Base-by-base conservation (phyloP, 2,888 invertebrate genomes). In the Therioaphis trifolii region DNA sequence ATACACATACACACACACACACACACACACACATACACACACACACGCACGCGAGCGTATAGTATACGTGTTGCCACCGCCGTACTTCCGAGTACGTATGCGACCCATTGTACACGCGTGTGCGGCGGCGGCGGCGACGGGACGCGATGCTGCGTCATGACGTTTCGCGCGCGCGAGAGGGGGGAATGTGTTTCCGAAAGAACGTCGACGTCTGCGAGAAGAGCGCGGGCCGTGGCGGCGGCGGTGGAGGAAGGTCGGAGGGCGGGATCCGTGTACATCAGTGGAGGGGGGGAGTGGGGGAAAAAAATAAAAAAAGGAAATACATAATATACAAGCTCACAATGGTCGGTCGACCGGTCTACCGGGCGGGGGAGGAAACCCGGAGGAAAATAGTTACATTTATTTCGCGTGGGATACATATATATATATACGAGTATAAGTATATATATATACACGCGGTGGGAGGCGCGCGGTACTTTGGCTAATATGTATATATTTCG, bases 301-400 rank as follows among this genome's bases (percentile, higher is more conserved):
- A 52, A 72, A 29, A 52, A 69, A 24, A n/a, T 43, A 3, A 7
- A 61, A 12, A 40, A 3, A 27, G n/a, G 40, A 46, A 52, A 21
- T 35, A 21, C n/a, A 18, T 35, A 35, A 35, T 35, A 43, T 43
- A 21, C 35, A 11, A 21, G 14, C 5, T 3, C 9, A 29, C 7
- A 21, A 24, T 4, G 55, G 21, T 55, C 58, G 72, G 29, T 12
- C 43, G n/a, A 0, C 1, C 11, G 18, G 18, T n/a, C 18, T 11
- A 14, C 14, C 18, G 9, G 77, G 4, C 2, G 35, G 5, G 29
- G 55, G 69, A 69, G 58, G 46, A 55, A 69, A 69, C 58, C 71
- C 79, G 21, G 58, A 80, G 61, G 80, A 72, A 80, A 80, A 80
- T 80, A 80, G 72, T 35, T 72, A 80, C 72, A 61, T 72, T 72